phyloP scores from a whole-genome alignment of 2,888 invertebrate genomes.

The Philonicus albiceps region DNA sequence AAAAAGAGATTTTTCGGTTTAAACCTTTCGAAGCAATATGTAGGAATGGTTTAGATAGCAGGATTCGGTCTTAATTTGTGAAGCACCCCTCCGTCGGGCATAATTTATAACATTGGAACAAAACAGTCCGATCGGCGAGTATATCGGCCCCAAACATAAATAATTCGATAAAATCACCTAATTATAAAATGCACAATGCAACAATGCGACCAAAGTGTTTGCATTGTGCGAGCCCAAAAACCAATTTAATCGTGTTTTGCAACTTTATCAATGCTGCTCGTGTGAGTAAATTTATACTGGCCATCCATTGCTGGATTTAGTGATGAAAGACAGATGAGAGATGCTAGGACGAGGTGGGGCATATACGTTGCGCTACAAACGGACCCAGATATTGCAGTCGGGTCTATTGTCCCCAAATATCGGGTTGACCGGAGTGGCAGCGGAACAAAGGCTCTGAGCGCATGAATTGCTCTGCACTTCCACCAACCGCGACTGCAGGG shows the following conservation, averaged over 20 bases:
- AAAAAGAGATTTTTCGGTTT: neutral
- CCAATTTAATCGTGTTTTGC: slow-evolving; percentile 49
- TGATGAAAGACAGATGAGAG: slow-evolving; percentile 39
- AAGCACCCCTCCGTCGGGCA: neutral
- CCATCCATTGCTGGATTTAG: slow-evolving; percentile 28
- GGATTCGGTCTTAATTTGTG: neutral
- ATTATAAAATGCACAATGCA: slow-evolving; percentile 50
- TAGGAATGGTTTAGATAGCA: neutral
- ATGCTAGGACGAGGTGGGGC: neutral
- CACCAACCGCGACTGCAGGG: neutral
- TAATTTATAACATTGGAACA: slow-evolving; percentile 22
- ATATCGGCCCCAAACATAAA: slow-evolving; percentile 48
- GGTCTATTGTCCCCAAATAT: slow-evolving; percentile 43
- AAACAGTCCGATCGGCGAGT: slow-evolving; percentile 8
- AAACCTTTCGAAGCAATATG: neutral
- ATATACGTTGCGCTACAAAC: neutral
- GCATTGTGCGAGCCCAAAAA: slow-evolving; percentile 47
- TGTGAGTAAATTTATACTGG: slow-evolving; percentile 32
- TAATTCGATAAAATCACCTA: slow-evolving; percentile 49
- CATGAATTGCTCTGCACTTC: slow-evolving; percentile 11
- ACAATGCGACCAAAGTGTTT: slow-evolving; percentile 47
- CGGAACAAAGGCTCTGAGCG: slow-evolving; percentile 12
- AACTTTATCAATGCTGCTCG: slow-evolving; percentile 47
- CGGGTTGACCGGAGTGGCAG: slow-evolving; percentile 33
- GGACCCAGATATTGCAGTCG: slow-evolving; percentile 38